Evolutionary conservation across 2,797 vertebrate species (phyloP).

Genomic region (Macrochelys suwanniensis): DNA sequence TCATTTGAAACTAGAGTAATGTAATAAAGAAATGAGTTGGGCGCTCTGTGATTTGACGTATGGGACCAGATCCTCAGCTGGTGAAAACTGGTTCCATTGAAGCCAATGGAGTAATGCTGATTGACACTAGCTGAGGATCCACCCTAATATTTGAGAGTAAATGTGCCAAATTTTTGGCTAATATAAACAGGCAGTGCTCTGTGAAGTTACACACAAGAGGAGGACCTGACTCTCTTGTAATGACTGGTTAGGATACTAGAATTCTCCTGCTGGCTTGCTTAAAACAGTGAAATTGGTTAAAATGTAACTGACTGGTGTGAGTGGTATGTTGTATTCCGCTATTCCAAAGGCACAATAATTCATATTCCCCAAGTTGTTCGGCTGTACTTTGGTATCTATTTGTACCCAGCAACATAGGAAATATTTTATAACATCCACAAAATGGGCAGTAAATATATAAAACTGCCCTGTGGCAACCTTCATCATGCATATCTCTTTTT

Average conservation of each 20-base stretch:
- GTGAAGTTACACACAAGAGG: neutral
- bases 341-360: slow-evolving; percentile 10
- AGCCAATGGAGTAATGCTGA: slow-evolving; percentile 20
- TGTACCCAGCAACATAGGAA: neutral
- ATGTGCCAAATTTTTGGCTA: slow-evolving; percentile 15
- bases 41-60: slow-evolving; percentile 22
- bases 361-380: neutral
- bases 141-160: slow-evolving; percentile 37
- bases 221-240: slow-evolving; percentile 33
- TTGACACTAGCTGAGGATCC: slow-evolving; percentile 14
- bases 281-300: slow-evolving; percentile 22
- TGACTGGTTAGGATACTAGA: neutral
- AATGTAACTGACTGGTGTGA: neutral
- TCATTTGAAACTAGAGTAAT: slow-evolving; percentile 12
- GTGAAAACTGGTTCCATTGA: slow-evolving; percentile 6
- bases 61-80: slow-evolving; percentile 17
- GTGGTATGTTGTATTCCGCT: neutral
- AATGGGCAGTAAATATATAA: neutral
- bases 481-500: neutral
- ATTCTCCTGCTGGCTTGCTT: slow-evolving; percentile 33
- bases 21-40: slow-evolving; percentile 47
- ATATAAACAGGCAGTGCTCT: neutral
- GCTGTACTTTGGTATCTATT: neutral
- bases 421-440: slow-evolving; percentile 9
- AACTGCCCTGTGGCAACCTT: neutral